phyloP scores from a whole-genome alignment of 2,888 invertebrate genomes.

The Phalera bucephala region DNA sequence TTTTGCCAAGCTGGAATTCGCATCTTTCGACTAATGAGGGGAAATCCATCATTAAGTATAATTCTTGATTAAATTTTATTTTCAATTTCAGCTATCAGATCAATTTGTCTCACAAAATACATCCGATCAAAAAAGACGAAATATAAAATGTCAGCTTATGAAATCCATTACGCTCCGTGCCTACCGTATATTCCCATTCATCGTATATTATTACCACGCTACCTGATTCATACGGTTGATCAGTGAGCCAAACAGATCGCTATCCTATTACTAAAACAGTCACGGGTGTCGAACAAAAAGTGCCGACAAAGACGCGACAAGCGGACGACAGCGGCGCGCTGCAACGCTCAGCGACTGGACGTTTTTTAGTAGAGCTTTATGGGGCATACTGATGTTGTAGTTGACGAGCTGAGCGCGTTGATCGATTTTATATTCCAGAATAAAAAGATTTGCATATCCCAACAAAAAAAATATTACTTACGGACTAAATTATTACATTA shows the following conservation, averaged over 20 bases:
- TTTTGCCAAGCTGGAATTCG: too few species aligned
- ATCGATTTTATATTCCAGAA: too few species aligned
- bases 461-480: too few species aligned
- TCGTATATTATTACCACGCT: constrained; percentile 67
- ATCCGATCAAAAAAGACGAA: too few species aligned
- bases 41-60: too few species aligned
- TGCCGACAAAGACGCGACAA: constrained; percentile 70
- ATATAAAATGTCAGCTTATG: too few species aligned
- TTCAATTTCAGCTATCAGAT: too few species aligned
- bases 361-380: constrained; percentile 43
- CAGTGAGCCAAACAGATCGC: constrained; percentile 59
- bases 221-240: constrained; percentile 60
- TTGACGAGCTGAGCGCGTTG: neutral
- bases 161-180: neutral
- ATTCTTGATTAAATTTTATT: too few species aligned
- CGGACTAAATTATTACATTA: too few species aligned
- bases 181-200: constrained; percentile 33
- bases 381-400: neutral
- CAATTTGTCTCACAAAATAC: too few species aligned
- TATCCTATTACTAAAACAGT: constrained; percentile 79
- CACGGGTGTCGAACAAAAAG: constrained; percentile 69
- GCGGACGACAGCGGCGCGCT: constrained; percentile 46
- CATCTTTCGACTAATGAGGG: too few species aligned
- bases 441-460: too few species aligned
- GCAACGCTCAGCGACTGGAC: constrained; percentile 49